A percentile compares a stretch with the other conserved stretches of the same genome.
These are phyloP conservation scores for Papilio gigon DNA, from an alignment of 2,888 invertebrate species.

Conservation along the genomic window DNA sequence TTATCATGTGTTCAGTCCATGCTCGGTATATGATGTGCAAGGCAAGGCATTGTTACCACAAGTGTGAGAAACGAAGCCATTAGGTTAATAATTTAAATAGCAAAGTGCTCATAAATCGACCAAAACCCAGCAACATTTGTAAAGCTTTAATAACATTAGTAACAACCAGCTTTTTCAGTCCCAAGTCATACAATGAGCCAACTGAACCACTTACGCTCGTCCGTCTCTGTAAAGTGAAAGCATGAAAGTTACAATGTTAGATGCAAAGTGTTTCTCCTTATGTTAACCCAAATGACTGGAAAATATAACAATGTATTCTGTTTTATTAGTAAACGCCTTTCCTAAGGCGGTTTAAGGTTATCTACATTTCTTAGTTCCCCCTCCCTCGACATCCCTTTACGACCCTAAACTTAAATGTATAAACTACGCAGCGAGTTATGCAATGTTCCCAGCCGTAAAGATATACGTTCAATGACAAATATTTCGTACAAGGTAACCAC, in stretches of 20 bases:
- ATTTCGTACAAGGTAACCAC: background rate
- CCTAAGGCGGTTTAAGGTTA: background rate
- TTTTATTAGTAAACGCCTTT: background rate
- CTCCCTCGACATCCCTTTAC: no score
- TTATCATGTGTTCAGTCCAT: constrained; percentile 12
- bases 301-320: background rate
- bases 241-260: constrained; percentile 76
- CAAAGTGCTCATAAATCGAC: constrained; percentile 41
- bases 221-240: constrained; percentile 81
- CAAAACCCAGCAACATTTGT: constrained; percentile 52
- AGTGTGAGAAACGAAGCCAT: constrained; percentile 18
- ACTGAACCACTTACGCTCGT: constrained; percentile 79
- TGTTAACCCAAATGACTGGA: constrained; percentile 3
- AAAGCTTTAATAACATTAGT: constrained; percentile 61
- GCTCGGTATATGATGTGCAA: constrained; percentile 28
- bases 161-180: constrained; percentile 68
- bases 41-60: constrained; percentile 11
- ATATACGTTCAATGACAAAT: background rate
- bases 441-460: background rate
- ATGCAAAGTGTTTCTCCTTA: constrained; percentile 54
- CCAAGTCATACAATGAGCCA: constrained; percentile 67
- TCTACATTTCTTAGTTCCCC: no score
- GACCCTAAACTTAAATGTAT: no score
- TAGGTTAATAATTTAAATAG: constrained; percentile 31
- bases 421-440: background rate